These are phyloP conservation scores for Melanchra persicariae DNA, from an alignment of 2,888 invertebrate genomes.

Conservation along the genomic window DNA sequence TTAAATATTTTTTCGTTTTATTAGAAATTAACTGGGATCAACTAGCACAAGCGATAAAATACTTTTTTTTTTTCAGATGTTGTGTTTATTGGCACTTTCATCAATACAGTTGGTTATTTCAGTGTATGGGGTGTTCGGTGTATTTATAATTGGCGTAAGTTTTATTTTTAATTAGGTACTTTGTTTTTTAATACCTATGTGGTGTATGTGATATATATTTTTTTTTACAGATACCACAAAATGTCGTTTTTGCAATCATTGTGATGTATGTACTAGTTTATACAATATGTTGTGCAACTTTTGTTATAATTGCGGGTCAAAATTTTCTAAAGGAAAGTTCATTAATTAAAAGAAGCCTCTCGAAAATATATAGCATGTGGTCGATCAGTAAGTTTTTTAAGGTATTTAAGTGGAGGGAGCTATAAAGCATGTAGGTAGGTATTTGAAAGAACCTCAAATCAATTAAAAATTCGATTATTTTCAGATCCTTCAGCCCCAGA, in stretches of 20 bases:
- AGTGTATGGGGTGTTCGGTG: conserved; percentile 8
- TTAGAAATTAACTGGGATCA: not conserved
- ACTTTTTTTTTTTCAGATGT: conserved; percentile 30
- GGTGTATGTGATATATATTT: not conserved
- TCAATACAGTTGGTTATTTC: conserved; percentile 25
- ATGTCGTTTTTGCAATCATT: not conserved
- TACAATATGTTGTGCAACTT: conserved; percentile 20
- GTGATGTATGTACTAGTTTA: conserved; percentile 3
- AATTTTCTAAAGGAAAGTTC: conserved; percentile 29
- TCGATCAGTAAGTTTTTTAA: conserved; percentile 35
- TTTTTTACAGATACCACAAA: conserved; percentile 24
- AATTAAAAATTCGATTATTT: not conserved
- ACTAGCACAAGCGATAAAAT: not conserved
- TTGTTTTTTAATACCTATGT: not conserved
- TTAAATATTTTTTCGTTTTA: too few species aligned
- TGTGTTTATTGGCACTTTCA: conserved; percentile 22
- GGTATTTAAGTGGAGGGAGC: not conserved
- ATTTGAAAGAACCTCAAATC: not conserved
- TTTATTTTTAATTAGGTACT: not conserved
- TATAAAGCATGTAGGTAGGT: not conserved
- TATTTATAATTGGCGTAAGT: conserved; percentile 18
- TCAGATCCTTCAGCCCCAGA: conserved; percentile 22
- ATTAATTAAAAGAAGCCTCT: conserved; percentile 17
- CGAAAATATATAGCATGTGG: conserved; percentile 21
- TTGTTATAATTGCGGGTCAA: conserved; percentile 32